These are phyloP conservation scores for Drosophila tristis DNA, from an alignment of 1,140 invertebrate species.

Conservation along the genomic window DNA sequence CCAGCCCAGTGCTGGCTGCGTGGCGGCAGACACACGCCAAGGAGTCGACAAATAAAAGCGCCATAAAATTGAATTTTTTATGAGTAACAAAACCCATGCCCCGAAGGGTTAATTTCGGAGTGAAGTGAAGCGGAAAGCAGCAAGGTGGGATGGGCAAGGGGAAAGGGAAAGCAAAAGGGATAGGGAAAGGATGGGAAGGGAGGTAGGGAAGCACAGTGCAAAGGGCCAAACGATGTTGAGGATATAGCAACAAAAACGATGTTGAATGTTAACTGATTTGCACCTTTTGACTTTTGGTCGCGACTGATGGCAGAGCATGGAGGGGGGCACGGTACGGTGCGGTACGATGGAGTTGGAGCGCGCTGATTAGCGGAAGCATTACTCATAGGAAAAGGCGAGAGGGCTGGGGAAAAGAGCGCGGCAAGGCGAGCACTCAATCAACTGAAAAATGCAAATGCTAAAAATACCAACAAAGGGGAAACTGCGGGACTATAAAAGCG, in stretches of 20 bases:
- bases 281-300: constrained; percentile 66
- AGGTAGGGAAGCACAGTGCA: constrained; percentile 21
- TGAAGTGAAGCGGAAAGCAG: constrained; percentile 49
- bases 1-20: constrained; percentile 7
- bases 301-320: not conserved
- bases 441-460: constrained; percentile 79
- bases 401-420: not conserved
- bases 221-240: constrained; percentile 60
- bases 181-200: too few relatives aligned
- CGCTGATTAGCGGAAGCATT: constrained; percentile 79
- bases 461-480: constrained; percentile 77
- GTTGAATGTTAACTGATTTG: constrained; percentile 71
- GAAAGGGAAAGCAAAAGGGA: too few relatives aligned
- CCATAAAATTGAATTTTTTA: constrained; percentile 83
- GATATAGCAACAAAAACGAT: constrained; percentile 17
- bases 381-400: constrained; percentile 43
- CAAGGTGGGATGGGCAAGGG: constrained; percentile 13
- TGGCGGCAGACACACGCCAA: constrained; percentile 19
- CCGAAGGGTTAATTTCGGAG: constrained; percentile 69
- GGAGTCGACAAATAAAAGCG: constrained; percentile 77
- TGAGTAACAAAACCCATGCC: constrained; percentile 59
- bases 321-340: not conserved
- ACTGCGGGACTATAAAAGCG: constrained; percentile 65
- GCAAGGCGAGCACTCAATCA: constrained; percentile 57
- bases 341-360: too few relatives aligned